phyloP scores from a whole-genome alignment of 2,888 invertebrate genomes.

The Hydroisotoma schaefferi region DNA sequence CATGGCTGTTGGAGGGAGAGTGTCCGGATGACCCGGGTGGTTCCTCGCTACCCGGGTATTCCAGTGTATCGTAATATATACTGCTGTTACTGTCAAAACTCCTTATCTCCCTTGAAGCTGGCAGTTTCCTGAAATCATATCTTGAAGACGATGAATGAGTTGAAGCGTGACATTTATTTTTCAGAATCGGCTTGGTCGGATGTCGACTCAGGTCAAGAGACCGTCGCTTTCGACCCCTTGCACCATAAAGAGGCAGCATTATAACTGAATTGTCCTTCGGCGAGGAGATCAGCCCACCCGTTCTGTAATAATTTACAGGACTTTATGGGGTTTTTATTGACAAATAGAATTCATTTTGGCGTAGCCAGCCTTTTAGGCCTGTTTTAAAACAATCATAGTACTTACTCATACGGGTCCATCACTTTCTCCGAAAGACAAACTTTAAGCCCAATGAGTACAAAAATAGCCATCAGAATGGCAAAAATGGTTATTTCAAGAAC shows the following conservation, averaged over 20 bases:
- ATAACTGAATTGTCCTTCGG: too few relatives aligned
- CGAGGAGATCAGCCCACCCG: too few relatives aligned
- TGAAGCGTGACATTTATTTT: slow-evolving; percentile 2
- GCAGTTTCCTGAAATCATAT: too few relatives aligned
- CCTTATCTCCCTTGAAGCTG: not conserved
- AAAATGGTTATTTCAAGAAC: slow-evolving; percentile 3
- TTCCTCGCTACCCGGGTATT: not conserved
- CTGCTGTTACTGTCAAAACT: slow-evolving; percentile 10
- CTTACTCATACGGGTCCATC: slow-evolving; percentile 2
- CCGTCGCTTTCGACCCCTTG: too few relatives aligned
- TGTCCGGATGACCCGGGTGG: not conserved
- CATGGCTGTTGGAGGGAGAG: too few relatives aligned
- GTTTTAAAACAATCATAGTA: too few relatives aligned
- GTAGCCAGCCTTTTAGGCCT: too few relatives aligned
- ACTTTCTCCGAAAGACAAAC: not conserved
- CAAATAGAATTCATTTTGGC: too few relatives aligned
- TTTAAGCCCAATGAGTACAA: slow-evolving; percentile 1
- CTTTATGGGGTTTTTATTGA: too few relatives aligned
- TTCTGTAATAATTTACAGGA: too few relatives aligned
- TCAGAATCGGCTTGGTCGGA: slow-evolving; percentile 12
- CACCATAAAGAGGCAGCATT: too few relatives aligned
- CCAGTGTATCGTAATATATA: slow-evolving; percentile 10
- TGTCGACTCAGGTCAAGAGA: not conserved
- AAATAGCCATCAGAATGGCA: not conserved
- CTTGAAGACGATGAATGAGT: too few relatives aligned